phyloP scores from a whole-genome alignment of 2,113 vertebrate species.

The Ondatra zibethicus region DNA sequence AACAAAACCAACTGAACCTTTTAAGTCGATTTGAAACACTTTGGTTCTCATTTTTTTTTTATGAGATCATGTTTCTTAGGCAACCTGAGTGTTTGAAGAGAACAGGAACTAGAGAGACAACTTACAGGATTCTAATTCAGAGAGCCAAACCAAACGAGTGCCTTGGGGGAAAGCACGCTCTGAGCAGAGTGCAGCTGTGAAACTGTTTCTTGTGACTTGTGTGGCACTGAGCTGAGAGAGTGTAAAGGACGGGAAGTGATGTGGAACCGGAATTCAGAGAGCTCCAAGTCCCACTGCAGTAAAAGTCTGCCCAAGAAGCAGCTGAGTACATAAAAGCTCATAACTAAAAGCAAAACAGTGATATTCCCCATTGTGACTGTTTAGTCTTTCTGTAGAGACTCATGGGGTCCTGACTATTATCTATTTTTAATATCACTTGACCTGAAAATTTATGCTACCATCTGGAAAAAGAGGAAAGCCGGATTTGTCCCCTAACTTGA shows the following conservation, averaged over 20 bases:
- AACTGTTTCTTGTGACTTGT: slow-evolving; percentile 89
- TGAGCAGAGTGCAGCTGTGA: slow-evolving; percentile 86
- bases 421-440: slow-evolving; percentile 94
- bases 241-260: slow-evolving; percentile 90
- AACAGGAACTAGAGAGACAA: not conserved
- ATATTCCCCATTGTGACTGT: slow-evolving; percentile 95
- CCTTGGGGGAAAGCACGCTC: slow-evolving; percentile 60
- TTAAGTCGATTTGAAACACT: slow-evolving; percentile 40
- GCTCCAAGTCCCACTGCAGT: slow-evolving; percentile 85
- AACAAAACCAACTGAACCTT: slow-evolving; percentile 23
- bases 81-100: not conserved
- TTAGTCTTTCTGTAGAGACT: slow-evolving; percentile 95
- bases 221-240: slow-evolving; percentile 87
- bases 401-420: slow-evolving; percentile 89
- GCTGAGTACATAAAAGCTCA: slow-evolving; percentile 95
- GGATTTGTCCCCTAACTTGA: slow-evolving; percentile 75
- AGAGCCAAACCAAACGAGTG: slow-evolving; percentile 14
- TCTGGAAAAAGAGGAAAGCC: slow-evolving; percentile 86
- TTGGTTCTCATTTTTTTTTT: slow-evolving; percentile 1
- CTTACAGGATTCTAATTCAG: slow-evolving; percentile 62
- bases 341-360: slow-evolving; percentile 96
- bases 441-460: slow-evolving; percentile 91
- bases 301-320: slow-evolving; percentile 87
- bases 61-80: not conserved
- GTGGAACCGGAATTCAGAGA: slow-evolving; percentile 91